A percentile compares a stretch with the other conserved stretches of the same genome.
Conservation (phyloP, 2,113 vertebrate genomes). For the Spermophilus dauricus region DNA sequence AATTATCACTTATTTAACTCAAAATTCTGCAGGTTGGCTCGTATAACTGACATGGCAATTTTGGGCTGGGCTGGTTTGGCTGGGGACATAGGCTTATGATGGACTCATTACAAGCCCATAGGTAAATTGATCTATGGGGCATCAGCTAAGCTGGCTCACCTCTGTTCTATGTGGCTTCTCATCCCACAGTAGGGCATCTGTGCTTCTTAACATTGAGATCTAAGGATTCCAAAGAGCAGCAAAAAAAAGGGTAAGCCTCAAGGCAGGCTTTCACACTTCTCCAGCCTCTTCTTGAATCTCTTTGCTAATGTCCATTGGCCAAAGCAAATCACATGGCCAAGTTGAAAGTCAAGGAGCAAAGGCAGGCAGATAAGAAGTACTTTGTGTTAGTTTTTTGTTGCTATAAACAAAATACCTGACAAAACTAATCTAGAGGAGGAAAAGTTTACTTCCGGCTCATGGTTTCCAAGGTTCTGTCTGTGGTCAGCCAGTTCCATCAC, state of each 20-base stretch:
- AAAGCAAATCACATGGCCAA: conserved; percentile 63
- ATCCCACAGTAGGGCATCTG: not conserved
- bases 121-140: not conserved
- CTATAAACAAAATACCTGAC: too few species aligned
- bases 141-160: not conserved
- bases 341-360: conserved; percentile 46
- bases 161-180: not conserved
- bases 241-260: conserved; percentile 37
- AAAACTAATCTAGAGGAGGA: too few species aligned
- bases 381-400: not conserved
- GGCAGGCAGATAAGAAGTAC: not conserved
- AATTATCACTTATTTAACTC: not conserved
- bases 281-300: conserved; percentile 42
- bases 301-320: conserved; percentile 43
- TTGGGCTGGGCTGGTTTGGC: not conserved
- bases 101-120: not conserved
- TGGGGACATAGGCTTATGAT: conserved; percentile 1
- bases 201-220: conserved; percentile 34
- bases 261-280: conserved; percentile 51
- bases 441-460: too few species aligned
- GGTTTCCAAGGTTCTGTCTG: too few species aligned
- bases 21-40: conserved; percentile 1
- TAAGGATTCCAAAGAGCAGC: conserved; percentile 41
- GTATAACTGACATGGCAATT: conserved; percentile 17
- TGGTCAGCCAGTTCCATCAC: too few species aligned